Base-by-base conservation (phyloP, 2,113 vertebrate species). In the Hypocryptadius cinnamomeus region DNA sequence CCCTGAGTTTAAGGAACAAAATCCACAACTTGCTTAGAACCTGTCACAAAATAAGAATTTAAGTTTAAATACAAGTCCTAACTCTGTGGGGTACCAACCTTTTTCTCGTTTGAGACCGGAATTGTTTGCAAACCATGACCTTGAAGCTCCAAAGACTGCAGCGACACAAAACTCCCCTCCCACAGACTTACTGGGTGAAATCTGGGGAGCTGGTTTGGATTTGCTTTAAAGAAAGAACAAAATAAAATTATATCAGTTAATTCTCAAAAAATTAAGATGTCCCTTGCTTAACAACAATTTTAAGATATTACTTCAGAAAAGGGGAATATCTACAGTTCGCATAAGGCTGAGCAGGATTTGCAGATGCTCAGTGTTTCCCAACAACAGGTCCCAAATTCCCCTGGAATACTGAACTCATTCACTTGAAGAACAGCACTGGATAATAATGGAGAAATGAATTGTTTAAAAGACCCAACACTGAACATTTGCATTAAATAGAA, bases 131-230 rank as follows among this genome's bases (percentile, higher is more conserved):
- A 99, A 99, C 99, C 99, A 99, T 6, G 99, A 99, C 90, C 98
- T 98, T 5, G 99, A 99, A 1, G 98, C 98, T 44, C 99, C 99
- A 64, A 99, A 99, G 81, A 98, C 87, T 39, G 99, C 98, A 17
- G 99, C 99, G 3, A 99, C 98, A 30, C 98, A 99, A 87, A 99
- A 99, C 95, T 99, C 99, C 86, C 99, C 99, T 90, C 99, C 99
- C 66, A 98, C 96, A 40, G 99, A 99, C 93, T 99, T 99, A 96
- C 99, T 99, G 15, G 99, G 99, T 61, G 99, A 99, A 95, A 99
- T 99, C 97, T 99, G 99, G 14, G 99, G 98, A 35, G 98, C 98
- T 10, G 99, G 98, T 97, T 99, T 99, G 85, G 98, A 98, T 99
- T 99, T 99, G 98, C 99, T 99, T 99, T 97, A 90, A 97, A 96